A percentile compares a stretch with the other conserved stretches of the same genome.
Conservation (phyloP, 2,888 invertebrate genomes). For the Plagiodera versicolora region DNA sequence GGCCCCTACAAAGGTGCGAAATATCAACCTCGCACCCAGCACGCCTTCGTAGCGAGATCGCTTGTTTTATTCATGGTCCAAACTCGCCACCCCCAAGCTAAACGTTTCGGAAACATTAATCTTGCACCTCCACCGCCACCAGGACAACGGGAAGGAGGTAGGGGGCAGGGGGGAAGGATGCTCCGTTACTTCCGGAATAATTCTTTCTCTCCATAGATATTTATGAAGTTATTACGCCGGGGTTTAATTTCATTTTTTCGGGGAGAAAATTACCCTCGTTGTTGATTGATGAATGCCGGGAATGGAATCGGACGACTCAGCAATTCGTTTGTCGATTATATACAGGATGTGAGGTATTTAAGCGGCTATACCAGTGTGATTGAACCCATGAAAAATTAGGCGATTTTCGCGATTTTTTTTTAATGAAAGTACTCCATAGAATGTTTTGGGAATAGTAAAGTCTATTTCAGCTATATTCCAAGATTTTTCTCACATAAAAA, state of each 20-base stretch:
- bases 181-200: slow-evolving; percentile 17
- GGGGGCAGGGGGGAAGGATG: neutral
- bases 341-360: too few species aligned
- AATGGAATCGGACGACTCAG: neutral
- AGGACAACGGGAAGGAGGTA: neutral
- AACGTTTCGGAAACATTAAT: slow-evolving; percentile 42
- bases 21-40: neutral
- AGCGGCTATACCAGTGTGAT: too few species aligned
- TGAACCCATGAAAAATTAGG: too few species aligned
- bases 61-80: slow-evolving; percentile 40
- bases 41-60: slow-evolving; percentile 19
- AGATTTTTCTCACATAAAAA: too few species aligned
- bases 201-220: slow-evolving; percentile 30
- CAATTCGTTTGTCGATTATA: too few species aligned
- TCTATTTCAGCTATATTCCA: too few species aligned
- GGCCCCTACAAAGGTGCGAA: neutral
- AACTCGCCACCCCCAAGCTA: slow-evolving; percentile 37
- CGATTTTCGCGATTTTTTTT: too few species aligned
- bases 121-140: slow-evolving; percentile 17
- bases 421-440: too few species aligned
- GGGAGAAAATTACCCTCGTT: slow-evolving; percentile 23
- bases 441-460: too few species aligned
- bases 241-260: slow-evolving; percentile 31
- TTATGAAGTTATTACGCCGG: slow-evolving; percentile 34
- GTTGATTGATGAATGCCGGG: slow-evolving; percentile 17